Evolutionary conservation across 2,113 vertebrate species (phyloP).

Genomic region (Oreochromis aureus): DNA sequence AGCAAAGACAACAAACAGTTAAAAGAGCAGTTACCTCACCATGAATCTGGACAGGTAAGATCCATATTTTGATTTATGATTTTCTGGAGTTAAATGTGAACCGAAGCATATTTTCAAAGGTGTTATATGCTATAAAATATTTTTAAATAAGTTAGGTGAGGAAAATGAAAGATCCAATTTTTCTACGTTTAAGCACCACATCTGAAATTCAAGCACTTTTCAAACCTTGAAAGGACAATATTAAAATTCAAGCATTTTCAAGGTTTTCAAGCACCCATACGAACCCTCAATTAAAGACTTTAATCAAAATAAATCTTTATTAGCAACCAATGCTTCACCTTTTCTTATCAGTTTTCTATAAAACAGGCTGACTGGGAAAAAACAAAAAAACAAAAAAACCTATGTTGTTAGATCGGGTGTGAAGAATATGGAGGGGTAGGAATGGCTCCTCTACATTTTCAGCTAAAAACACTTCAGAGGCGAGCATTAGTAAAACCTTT

Average conservation of each 20-base stretch:
- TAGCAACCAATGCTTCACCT: neutral
- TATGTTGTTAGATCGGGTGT: neutral
- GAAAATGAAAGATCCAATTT: neutral
- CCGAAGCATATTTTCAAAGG: neutral
- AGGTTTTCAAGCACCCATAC: neutral
- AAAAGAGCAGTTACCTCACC: too few relatives aligned
- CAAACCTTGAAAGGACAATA: neutral
- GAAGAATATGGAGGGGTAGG: neutral
- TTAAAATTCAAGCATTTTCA: neutral
- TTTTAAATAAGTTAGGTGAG: neutral
- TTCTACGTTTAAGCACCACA: neutral
- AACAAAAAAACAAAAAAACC: neutral
- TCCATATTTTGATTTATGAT: neutral
- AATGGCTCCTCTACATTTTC: neutral
- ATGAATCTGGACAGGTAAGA: neutral
- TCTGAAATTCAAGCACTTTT: neutral
- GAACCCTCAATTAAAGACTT: neutral
- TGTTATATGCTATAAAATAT: neutral
- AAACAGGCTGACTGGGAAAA: neutral
- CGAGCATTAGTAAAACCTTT: neutral
- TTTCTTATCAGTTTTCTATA: neutral
- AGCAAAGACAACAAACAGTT: too few relatives aligned
- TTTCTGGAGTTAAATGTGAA: neutral
- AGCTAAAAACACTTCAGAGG: neutral
- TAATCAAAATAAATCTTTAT: neutral